Evolutionary conservation across 1,140 invertebrate species (phyloP).

Genomic region (Centruroides sculpturatus): DNA sequence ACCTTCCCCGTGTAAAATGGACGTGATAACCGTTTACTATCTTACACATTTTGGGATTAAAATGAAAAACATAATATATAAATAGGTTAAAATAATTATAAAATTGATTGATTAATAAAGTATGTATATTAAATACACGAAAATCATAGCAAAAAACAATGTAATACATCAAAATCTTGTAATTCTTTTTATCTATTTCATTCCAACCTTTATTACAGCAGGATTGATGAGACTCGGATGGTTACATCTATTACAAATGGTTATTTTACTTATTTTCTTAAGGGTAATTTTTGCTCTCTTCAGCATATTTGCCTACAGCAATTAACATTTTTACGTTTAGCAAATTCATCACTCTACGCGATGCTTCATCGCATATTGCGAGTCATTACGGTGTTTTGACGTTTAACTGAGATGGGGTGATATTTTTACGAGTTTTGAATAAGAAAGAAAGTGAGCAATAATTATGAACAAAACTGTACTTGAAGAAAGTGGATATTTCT

Average conservation of each 20-base stretch:
- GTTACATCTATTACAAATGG: conserved; percentile 47
- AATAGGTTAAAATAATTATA: too few relatives aligned
- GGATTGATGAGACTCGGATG: conserved; percentile 71
- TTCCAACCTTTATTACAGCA: conserved; percentile 58
- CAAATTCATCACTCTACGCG: conserved; percentile 48
- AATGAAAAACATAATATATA: too few relatives aligned
- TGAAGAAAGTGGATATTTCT: conserved; percentile 45
- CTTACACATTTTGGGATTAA: too few relatives aligned
- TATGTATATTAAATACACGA: too few relatives aligned
- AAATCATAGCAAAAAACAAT: conserved; percentile 34
- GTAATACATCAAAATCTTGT: conserved; percentile 41
- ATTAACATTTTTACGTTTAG: conserved; percentile 55
- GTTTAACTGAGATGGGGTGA: conserved; percentile 62
- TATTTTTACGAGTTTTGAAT: conserved; percentile 54
- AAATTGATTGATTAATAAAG: too few relatives aligned
- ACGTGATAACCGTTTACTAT: too few relatives aligned
- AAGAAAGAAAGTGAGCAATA: conserved; percentile 82
- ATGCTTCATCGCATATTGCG: conserved; percentile 47
- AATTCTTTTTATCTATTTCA: conserved; percentile 48
- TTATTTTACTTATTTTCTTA: conserved; percentile 22
- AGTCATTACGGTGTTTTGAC: conserved; percentile 32
- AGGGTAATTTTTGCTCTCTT: not conserved
- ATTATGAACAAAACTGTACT: conserved; percentile 67
- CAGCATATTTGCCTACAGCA: conserved; percentile 65
- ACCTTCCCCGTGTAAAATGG: too few relatives aligned